phyloP scores from a whole-genome alignment of 2,888 invertebrate genomes.

The Uloborus plumipes region DNA sequence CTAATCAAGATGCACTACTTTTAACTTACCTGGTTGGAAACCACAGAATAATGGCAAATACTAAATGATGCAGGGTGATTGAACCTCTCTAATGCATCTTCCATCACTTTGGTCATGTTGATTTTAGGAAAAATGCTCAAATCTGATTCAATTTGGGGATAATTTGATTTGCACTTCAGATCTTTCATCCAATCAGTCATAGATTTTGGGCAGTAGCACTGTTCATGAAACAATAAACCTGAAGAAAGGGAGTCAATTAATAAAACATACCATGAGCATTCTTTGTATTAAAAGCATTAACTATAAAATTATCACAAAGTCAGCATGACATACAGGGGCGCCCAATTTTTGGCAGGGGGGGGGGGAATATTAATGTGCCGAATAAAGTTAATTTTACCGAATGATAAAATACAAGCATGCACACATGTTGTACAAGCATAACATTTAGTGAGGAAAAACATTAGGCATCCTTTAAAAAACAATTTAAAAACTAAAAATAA shows the following conservation, averaged over 20 bases:
- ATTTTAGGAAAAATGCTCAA: constrained; percentile 79
- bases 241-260: constrained; percentile 5
- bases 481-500: too few species aligned
- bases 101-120: constrained; percentile 79
- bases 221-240: constrained; percentile 79
- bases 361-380: too few species aligned
- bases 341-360: too few species aligned
- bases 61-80: constrained; percentile 85
- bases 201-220: constrained; percentile 84
- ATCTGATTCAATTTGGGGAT: constrained; percentile 82
- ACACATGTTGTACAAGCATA: too few species aligned
- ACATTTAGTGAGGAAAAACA: too few species aligned
- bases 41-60: constrained; percentile 89
- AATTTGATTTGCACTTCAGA: constrained; percentile 75
- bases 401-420: too few species aligned
- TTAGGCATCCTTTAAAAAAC: too few species aligned
- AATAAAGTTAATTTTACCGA: too few species aligned
- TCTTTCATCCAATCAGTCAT: constrained; percentile 78
- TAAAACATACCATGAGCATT: background rate
- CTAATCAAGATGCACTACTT: background rate
- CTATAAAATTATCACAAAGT: too few species aligned
- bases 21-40: constrained; percentile 78
- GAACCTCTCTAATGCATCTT: constrained; percentile 79
- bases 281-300: too few species aligned
- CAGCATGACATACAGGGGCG: too few species aligned